Conservation (phyloP, 2,113 vertebrate genomes). For the Atrichornis clamosus region DNA sequence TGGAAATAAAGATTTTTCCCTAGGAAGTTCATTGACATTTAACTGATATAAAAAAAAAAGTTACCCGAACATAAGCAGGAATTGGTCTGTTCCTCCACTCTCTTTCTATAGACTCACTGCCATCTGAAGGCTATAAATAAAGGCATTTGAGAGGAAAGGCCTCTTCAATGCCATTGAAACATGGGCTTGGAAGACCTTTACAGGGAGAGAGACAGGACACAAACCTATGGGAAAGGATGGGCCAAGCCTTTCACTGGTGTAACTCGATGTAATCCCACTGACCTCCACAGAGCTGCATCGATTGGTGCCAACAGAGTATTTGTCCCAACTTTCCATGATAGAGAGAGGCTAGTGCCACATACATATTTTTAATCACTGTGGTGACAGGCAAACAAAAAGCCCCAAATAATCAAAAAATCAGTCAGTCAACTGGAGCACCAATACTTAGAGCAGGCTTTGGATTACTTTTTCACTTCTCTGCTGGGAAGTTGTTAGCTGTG, state of each 20-base stretch:
- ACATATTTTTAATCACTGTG: background rate
- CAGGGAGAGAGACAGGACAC: background rate
- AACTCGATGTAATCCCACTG: background rate
- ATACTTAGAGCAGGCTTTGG: background rate
- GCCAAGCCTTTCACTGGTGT: background rate
- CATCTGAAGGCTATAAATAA: constrained; percentile 45
- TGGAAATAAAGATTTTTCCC: background rate
- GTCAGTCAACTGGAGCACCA: background rate
- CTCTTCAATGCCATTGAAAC: background rate
- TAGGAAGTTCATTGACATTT: background rate
- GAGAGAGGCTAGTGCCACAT: background rate
- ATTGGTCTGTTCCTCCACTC: background rate
- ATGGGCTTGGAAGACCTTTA: background rate
- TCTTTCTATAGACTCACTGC: background rate
- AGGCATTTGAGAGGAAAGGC: background rate
- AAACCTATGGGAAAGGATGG: background rate
- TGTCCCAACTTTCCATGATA: background rate
- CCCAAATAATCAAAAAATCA: background rate
- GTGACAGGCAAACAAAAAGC: background rate
- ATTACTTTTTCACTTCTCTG: constrained; percentile 4
- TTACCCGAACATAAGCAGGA: background rate
- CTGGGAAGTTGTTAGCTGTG: background rate
- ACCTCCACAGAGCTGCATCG: background rate
- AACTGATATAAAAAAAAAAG: background rate
- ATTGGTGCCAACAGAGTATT: background rate